Base-by-base conservation (phyloP, 1,140 invertebrate genomes). In the Heliconius hewitsoni region DNA sequence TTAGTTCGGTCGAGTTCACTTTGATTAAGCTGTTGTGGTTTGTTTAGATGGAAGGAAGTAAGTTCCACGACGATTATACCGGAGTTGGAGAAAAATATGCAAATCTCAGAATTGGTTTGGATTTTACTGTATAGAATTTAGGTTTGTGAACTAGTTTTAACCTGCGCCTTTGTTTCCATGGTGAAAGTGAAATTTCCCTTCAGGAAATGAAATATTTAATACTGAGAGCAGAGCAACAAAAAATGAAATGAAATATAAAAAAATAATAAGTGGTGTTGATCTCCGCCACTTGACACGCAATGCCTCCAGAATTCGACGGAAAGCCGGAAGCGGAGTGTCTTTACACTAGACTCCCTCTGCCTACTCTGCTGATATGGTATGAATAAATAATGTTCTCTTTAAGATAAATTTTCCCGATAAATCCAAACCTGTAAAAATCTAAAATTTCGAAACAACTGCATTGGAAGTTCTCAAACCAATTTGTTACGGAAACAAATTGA, bases 1-100 rank as follows among this genome's bases (percentile, higher is more conserved):
- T 70, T 66, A 78, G 77, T 78, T 74, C 77, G 73, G 77, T 78
- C 77, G 77, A 78, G 77, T 78, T 74, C 73, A 74, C 77, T 78
- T 77, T 77, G 76, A 77, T 77, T 74, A 78, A 78, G 77, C 77
- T 74, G 52, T 74, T 74, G 77, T 57, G 77, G 77, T 74, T 70
- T 78, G 77, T 78, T 78, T 78, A 78, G 73, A 74, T 66, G 55
- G 73, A 78, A 74, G 55, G 73, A 78, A 74, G 52, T 70, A 50
- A 78, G 71, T 76, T 72, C 77, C 46, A 70, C 34, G 55, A 78
- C 77, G 72, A 57, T 74, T 78, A 50, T 73, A 78, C 77, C 27
- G 70, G 9, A 34, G 50, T 27, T 27, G 70, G 13, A 71, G 76
- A 71, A 77, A 77, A 77, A 72, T 77, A 77, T 71, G 70, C 70